Percentiles rank a stretch among this genome's conserved stretches.
Evolutionary conservation across 2,888 invertebrate genomes (phyloP).

Genomic region (Diarsia brunnea): DNA sequence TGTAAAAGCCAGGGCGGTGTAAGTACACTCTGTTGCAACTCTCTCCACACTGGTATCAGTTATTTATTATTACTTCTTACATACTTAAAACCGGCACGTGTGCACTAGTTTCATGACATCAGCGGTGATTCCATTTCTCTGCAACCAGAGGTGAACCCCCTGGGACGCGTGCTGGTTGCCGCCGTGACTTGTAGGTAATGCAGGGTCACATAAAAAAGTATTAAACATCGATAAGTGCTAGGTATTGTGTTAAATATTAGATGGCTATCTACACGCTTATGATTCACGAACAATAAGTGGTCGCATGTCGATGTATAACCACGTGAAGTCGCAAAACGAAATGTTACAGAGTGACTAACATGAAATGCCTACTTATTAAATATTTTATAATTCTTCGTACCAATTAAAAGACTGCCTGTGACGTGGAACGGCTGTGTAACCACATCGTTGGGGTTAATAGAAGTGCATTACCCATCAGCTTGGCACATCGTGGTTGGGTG

Average conservation of each 20-base stretch:
- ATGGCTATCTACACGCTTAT: conserved; percentile 8
- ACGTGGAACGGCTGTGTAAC: conserved; percentile 61
- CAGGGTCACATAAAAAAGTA: background rate
- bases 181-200: background rate
- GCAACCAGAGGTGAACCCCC: background rate
- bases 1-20: too few species aligned
- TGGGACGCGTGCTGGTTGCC: background rate
- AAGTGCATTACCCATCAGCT: conserved; percentile 75
- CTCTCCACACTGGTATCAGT: too few species aligned
- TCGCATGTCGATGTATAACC: conserved; percentile 6
- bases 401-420: conserved; percentile 62
- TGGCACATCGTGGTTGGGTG: conserved; percentile 64
- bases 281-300: conserved; percentile 17
- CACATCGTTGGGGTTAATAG: conserved; percentile 75
- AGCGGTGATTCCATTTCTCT: background rate
- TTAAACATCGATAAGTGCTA: background rate
- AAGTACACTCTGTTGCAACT: too few species aligned
- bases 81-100: too few species aligned
- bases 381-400: conserved; percentile 49
- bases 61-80: too few species aligned
- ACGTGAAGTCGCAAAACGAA: conserved; percentile 12
- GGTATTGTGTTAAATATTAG: background rate
- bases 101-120: background rate
- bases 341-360: conserved; percentile 5
- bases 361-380: conserved; percentile 23